Evolutionary conservation across 1,140 invertebrate genomes (phyloP).

Genomic region (Diachasmimorpha longicaudata): DNA sequence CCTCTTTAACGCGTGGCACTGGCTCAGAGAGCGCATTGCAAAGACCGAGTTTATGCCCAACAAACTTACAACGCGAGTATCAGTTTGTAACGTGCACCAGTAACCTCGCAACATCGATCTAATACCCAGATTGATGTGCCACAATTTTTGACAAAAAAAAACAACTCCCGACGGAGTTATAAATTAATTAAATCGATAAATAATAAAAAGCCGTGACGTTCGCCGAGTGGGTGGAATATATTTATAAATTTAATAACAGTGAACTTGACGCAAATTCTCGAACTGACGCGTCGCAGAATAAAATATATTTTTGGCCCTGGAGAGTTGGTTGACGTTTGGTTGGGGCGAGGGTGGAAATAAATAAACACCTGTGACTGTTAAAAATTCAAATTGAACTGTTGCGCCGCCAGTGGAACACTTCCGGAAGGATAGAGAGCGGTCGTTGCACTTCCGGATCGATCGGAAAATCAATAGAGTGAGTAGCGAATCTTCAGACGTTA

Average conservation of each 20-base stretch:
- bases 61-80: constrained; percentile 17
- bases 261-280: too few relatives aligned
- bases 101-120: background rate
- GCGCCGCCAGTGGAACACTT: background rate
- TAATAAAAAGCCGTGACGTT: background rate
- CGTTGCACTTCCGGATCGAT: background rate
- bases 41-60: constrained; percentile 23
- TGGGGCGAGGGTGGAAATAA: background rate
- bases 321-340: too few relatives aligned
- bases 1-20: constrained; percentile 18
- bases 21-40: constrained; percentile 20
- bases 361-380: background rate
- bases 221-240: too few relatives aligned
- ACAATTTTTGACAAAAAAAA: background rate
- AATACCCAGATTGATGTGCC: background rate
- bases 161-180: too few relatives aligned
- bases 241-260: too few relatives aligned
- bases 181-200: background rate
- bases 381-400: background rate
- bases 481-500: background rate
- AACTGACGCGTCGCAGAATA: too few relatives aligned
- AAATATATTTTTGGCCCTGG: too few relatives aligned
- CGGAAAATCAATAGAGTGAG: background rate
- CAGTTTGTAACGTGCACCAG: constrained; percentile 15
- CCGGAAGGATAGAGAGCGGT: background rate